A percentile compares a stretch with the other conserved stretches of the same genome.
These are phyloP conservation scores for Nomada fabriciana DNA, from an alignment of 2,888 invertebrate genomes.

Conservation along the genomic window DNA sequence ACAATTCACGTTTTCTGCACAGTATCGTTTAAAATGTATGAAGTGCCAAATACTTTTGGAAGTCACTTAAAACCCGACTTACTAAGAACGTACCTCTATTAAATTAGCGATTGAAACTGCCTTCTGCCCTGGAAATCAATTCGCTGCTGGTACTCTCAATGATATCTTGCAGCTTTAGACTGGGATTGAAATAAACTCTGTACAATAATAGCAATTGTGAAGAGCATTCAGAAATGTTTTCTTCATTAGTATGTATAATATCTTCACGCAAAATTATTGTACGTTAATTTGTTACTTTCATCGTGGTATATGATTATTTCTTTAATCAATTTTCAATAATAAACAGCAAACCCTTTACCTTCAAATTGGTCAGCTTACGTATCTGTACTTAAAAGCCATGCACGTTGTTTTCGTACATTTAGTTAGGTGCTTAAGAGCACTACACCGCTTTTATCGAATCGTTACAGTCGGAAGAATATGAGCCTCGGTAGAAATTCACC, in stretches of 20 bases:
- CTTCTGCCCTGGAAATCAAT: neutral
- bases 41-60: slow-evolving; percentile 7
- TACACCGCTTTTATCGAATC: slow-evolving; percentile 5
- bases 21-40: slow-evolving; percentile 2
- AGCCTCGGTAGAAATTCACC: slow-evolving; percentile 19
- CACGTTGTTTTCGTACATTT: neutral
- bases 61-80: slow-evolving; percentile 6
- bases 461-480: neutral
- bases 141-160: too few relatives aligned
- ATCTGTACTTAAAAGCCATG: too few relatives aligned
- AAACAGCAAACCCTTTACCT: neutral
- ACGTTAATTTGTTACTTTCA: too few relatives aligned
- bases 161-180: too few relatives aligned
- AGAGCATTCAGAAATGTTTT: too few relatives aligned
- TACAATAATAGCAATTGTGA: too few relatives aligned
- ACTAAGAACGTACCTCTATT: neutral
- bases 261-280: too few relatives aligned
- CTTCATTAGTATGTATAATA: too few relatives aligned
- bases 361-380: too few relatives aligned
- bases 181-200: too few relatives aligned
- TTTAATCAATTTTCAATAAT: neutral
- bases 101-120: slow-evolving; percentile 2
- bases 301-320: too few relatives aligned
- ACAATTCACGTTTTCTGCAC: slow-evolving; percentile 7
- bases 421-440: neutral